Percentiles rank a stretch among this genome's conserved stretches.
Evolutionary conservation across 2,888 invertebrate genomes (phyloP).

Genomic region (Melieria omissa): DNA sequence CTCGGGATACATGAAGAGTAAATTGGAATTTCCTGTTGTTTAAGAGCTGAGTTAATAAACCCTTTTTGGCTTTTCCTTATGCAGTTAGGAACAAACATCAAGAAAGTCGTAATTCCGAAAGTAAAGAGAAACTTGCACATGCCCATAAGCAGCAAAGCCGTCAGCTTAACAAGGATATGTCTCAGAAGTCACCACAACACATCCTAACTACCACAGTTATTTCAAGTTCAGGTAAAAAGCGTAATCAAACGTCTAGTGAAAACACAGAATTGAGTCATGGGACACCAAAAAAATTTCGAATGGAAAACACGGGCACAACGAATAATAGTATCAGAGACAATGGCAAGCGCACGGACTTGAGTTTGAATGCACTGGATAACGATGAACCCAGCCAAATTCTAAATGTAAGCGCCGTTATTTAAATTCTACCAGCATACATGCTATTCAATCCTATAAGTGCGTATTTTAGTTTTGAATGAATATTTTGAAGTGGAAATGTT

Average conservation of each 20-base stretch:
- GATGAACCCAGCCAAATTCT: neutral
- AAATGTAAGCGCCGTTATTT: constrained; percentile 3
- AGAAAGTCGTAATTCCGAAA: constrained; percentile 90
- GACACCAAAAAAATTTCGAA: constrained; percentile 43
- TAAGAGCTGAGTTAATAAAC: too few species aligned
- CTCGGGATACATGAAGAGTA: too few species aligned
- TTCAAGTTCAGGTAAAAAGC: constrained; percentile 18
- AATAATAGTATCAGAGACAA: constrained; percentile 10
- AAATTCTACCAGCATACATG: too few species aligned
- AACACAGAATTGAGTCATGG: constrained; percentile 52
- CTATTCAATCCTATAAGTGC: too few species aligned
- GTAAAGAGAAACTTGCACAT: constrained; percentile 90
- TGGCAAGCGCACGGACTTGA: constrained; percentile 10
- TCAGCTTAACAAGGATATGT: constrained; percentile 58
- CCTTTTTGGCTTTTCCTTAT: constrained; percentile 63
- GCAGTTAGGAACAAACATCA: constrained; percentile 92
- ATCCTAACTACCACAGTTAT: constrained; percentile 1
- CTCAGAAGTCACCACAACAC: constrained; percentile 9
- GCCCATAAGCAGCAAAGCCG: constrained; percentile 87
- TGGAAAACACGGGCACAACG: constrained; percentile 18
- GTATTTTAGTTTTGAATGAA: too few species aligned
- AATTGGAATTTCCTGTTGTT: too few species aligned
- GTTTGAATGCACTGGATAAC: neutral
- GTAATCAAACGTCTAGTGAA: constrained; percentile 40
- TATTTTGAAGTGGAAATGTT: too few species aligned